Percentiles rank a stretch among this genome's conserved stretches.
phyloP scores from a whole-genome alignment of 2,113 vertebrate species.

The Serranochromis macrocephalus region DNA sequence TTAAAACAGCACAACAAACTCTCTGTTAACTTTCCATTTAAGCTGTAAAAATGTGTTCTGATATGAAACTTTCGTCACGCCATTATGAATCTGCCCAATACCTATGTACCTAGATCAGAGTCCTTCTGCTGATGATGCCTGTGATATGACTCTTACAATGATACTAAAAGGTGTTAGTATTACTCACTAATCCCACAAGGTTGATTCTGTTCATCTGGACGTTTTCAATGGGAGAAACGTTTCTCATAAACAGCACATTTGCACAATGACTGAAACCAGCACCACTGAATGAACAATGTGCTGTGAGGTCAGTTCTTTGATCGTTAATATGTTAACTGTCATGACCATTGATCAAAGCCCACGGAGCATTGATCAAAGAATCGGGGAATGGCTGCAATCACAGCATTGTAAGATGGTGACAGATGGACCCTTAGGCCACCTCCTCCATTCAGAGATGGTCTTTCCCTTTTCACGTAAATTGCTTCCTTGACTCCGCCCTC shows the following conservation, averaged over 20 bases:
- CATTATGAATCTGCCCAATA: neutral
- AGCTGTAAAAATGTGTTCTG: neutral
- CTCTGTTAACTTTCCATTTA: neutral
- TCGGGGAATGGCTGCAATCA: neutral
- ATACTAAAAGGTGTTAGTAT: neutral
- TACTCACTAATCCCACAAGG: neutral
- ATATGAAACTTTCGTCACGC: neutral
- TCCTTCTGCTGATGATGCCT: neutral
- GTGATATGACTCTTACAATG: neutral
- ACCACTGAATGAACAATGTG: neutral
- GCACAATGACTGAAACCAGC: neutral
- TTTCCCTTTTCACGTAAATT: accelerated
- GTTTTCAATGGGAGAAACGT: accelerated
- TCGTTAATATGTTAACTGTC: neutral
- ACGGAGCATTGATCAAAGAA: neutral
- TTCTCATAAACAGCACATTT: neutral
- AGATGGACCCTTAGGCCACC: accelerated
- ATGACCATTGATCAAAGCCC: accelerated
- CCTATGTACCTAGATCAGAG: neutral
- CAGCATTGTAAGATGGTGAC: neutral
- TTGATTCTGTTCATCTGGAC: neutral
- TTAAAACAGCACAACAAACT: neutral
- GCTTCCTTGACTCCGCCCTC: accelerated
- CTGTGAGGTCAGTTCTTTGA: neutral
- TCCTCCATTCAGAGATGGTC: accelerated